Percentiles rank a stretch among this genome's conserved stretches.
Conservation (phyloP, 2,888 invertebrate genomes). For the Matsumyia berberina region DNA sequence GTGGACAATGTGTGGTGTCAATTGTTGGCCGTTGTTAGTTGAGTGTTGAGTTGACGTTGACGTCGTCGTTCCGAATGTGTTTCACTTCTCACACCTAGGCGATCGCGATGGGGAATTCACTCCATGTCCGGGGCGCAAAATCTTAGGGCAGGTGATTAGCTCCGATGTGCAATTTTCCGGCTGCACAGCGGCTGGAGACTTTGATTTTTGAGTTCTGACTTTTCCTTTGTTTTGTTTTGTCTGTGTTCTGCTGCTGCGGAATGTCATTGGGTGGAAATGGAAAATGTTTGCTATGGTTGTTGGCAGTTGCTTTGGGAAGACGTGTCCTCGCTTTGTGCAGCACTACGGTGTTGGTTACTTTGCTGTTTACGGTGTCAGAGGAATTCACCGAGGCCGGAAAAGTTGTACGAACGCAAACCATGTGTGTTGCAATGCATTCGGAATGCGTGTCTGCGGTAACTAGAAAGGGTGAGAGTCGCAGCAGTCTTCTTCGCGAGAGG, state of each 20-base stretch:
- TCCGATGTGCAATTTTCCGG: slow-evolving; percentile 74
- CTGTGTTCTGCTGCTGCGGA: slow-evolving; percentile 35
- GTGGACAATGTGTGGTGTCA: slow-evolving; percentile 72
- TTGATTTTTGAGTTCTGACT: slow-evolving; percentile 66
- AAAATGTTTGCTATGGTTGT: slow-evolving; percentile 65
- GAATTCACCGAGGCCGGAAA: slow-evolving; percentile 59
- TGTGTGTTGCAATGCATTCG: slow-evolving; percentile 73
- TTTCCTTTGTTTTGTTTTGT: slow-evolving; percentile 48
- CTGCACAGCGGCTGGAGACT: slow-evolving; percentile 65
- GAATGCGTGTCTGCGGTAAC: slow-evolving; percentile 73
- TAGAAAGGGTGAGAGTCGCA: slow-evolving; percentile 64
- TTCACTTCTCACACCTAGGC: slow-evolving; percentile 45
- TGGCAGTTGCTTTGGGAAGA: slow-evolving; percentile 52
- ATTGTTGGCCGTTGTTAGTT: slow-evolving; percentile 61
- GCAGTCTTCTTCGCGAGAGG: slow-evolving; percentile 55
- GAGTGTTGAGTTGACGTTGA: slow-evolving; percentile 64
- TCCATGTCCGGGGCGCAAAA: slow-evolving; percentile 45
- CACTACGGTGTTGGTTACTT: slow-evolving; percentile 39
- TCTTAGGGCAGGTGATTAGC: slow-evolving; percentile 72
- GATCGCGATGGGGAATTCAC: slow-evolving; percentile 8
- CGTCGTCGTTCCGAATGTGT: slow-evolving; percentile 49
- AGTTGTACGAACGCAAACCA: slow-evolving; percentile 73
- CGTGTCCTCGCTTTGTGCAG: slow-evolving; percentile 53
- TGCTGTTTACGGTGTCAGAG: slow-evolving; percentile 69
- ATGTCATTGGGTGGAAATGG: slow-evolving; percentile 70